Evolutionary conservation across 2,888 invertebrate genomes (phyloP), one percentile per base, ranked within the genome.

Genomic region (Trachelus stipa): DNA sequence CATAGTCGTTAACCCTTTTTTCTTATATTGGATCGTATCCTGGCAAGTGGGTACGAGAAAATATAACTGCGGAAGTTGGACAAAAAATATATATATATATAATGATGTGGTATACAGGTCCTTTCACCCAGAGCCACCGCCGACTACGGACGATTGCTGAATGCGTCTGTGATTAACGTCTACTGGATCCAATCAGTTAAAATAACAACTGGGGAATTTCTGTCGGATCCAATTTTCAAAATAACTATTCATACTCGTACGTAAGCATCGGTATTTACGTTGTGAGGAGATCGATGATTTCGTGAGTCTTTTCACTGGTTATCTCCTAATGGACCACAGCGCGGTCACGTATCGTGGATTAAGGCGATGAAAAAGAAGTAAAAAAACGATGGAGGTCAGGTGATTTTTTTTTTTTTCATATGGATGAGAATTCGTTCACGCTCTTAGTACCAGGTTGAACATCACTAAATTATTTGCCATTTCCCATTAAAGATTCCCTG

Each of bases 391-490:
- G 23, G 23, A 56, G 9, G 56, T 56, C 56, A 23, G 56, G 56
- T 23, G 35, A 3, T 12, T 56, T 40, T 23, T 23, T 56, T 40
- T 15, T 40, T 56, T 6, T 23, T 23, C 9, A 9, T 56, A 56
- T 56, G 56, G 56, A 56, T 56, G 23, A 56, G 56, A 23, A 56
- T 23, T 56, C 40, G 40, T 56, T 56, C 56, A 23, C 56, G 56
- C 23, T 56, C 9, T 56, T 23, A 23, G 40, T 40, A 6, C 15
- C 56, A 56, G 56, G 9, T 56, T 56, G 23, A 56, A 56, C 23
- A 2, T 56, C 56, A 33, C 12, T 71, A 71, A 71, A 71, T 71
- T 71, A 34, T 71, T 71, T 71, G 71, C 71, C 71, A 23, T 71
- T 71, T 33, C 56, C 4, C 31, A 71, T 71, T 71, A 71, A 71